Percentiles rank a stretch among this genome's conserved stretches.
Conservation (phyloP, 2,797 vertebrate species). For the Brachymystax lenok region DNA sequence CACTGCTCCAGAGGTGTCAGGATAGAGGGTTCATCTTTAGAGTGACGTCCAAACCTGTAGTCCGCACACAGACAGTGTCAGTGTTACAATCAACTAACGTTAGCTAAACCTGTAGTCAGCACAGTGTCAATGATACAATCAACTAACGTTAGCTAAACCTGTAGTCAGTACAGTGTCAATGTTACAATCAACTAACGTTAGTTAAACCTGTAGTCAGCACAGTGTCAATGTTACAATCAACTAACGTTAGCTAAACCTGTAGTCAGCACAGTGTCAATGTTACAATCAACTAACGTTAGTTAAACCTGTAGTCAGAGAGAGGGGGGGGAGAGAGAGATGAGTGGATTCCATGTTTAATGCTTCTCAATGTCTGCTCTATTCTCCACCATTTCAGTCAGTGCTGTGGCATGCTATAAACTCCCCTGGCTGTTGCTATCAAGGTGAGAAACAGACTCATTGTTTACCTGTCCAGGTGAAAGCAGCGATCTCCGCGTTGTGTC, state of each 20-base stretch:
- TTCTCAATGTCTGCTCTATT: neutral
- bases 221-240: too few species aligned
- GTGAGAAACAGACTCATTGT: neutral
- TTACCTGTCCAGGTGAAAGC: conserved; percentile 86
- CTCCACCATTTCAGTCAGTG: neutral
- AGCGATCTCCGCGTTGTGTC: conserved; percentile 85
- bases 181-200: too few species aligned
- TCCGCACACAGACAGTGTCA: conserved; percentile 3
- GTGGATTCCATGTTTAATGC: too few species aligned
- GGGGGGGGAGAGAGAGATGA: neutral
- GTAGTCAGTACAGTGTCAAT: conserved; percentile 13
- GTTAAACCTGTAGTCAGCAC: too few species aligned
- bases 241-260: too few species aligned
- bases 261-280: too few species aligned
- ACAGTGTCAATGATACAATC: neutral
- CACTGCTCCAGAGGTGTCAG: conserved; percentile 89
- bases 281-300: too few species aligned
- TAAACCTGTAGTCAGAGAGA: too few species aligned
- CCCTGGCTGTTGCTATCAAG: neutral
- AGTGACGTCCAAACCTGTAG: conserved; percentile 90
- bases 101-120: conserved; percentile 74
- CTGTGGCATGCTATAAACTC: neutral
- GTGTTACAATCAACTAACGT: neutral
- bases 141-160: conserved; percentile 73
- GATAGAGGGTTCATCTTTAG: conserved; percentile 92